These are phyloP conservation scores for Capromys pilorides DNA, from an alignment of 2,797 vertebrate species.

Conservation along the genomic window DNA sequence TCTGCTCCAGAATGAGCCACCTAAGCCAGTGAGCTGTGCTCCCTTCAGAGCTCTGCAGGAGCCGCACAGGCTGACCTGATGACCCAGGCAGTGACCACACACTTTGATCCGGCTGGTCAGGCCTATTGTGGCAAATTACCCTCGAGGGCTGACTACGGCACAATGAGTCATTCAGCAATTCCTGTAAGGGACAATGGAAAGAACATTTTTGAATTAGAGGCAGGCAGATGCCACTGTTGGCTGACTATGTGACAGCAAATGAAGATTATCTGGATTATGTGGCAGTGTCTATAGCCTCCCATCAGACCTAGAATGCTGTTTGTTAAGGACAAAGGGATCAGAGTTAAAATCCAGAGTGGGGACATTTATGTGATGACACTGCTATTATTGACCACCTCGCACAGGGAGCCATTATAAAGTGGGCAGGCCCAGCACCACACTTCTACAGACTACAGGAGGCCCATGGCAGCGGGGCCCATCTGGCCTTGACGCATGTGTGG, in stretches of 20 bases:
- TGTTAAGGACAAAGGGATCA: constrained; percentile 84
- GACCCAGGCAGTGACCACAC: constrained; percentile 85
- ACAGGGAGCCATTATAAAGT: constrained; percentile 35
- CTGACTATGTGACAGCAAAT: constrained; percentile 88
- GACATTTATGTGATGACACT: constrained; percentile 81
- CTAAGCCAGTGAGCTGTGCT: constrained; percentile 47
- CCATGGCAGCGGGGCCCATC: background rate
- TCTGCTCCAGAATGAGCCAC: constrained; percentile 39
- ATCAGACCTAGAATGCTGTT: constrained; percentile 81
- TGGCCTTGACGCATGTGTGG: background rate
- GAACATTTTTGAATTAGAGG: constrained; percentile 87
- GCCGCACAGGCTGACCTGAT: constrained; percentile 87
- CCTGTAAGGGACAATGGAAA: constrained; percentile 86
- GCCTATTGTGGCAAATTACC: constrained; percentile 87
- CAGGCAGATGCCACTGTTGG: constrained; percentile 82
- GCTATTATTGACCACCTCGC: background rate
- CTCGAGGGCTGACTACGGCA: constrained; percentile 86
- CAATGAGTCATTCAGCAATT: constrained; percentile 87
- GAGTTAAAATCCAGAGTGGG: constrained; percentile 74
- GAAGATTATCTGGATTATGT: constrained; percentile 87
- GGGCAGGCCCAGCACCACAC: background rate
- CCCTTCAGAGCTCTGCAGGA: constrained; percentile 67
- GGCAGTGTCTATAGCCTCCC: constrained; percentile 85
- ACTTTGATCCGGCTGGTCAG: constrained; percentile 87
- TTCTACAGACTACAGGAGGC: background rate